Evolutionary conservation across 2,797 vertebrate genomes (phyloP).

Genomic region (Acanthurus lineatus): DNA sequence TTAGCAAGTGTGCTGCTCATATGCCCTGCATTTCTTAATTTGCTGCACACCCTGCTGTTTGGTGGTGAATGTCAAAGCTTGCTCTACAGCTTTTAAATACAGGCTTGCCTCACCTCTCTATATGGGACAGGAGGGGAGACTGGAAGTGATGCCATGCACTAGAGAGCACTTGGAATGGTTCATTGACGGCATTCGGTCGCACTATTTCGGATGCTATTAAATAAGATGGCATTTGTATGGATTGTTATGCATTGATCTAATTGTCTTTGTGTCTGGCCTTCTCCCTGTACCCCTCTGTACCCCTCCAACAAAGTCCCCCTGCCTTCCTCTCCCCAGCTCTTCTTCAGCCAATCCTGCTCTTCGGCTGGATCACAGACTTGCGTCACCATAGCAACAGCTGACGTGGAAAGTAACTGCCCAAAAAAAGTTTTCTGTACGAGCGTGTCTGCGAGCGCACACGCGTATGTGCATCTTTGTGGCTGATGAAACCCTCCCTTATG

Average conservation of each 20-base stretch:
- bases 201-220: slow-evolving; percentile 53
- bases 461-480: slow-evolving; percentile 66
- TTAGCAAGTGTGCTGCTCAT: slow-evolving; percentile 54
- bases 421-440: slow-evolving; percentile 78
- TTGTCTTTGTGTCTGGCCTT: slow-evolving; percentile 70
- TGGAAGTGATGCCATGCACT: slow-evolving; percentile 39
- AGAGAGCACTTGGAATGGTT: slow-evolving; percentile 35
- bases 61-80: slow-evolving; percentile 56
- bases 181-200: slow-evolving; percentile 38
- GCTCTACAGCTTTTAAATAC: slow-evolving; percentile 40
- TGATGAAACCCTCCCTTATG: slow-evolving; percentile 76
- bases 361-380: slow-evolving; percentile 74
- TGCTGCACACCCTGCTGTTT: slow-evolving; percentile 44
- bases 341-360: slow-evolving; percentile 76
- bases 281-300: slow-evolving; percentile 48
- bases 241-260: slow-evolving; percentile 71
- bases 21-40: slow-evolving; percentile 40
- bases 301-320: slow-evolving; percentile 62
- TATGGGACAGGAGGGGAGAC: slow-evolving; percentile 30
- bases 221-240: slow-evolving; percentile 65
- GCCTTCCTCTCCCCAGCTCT: slow-evolving; percentile 63
- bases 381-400: slow-evolving; percentile 89
- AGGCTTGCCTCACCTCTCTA: slow-evolving; percentile 23
- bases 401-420: slow-evolving; percentile 83
- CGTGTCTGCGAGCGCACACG: slow-evolving; percentile 55